These are phyloP conservation scores for Neodiprion fabricii DNA, from an alignment of 1,140 invertebrate species.

Conservation along the genomic window DNA sequence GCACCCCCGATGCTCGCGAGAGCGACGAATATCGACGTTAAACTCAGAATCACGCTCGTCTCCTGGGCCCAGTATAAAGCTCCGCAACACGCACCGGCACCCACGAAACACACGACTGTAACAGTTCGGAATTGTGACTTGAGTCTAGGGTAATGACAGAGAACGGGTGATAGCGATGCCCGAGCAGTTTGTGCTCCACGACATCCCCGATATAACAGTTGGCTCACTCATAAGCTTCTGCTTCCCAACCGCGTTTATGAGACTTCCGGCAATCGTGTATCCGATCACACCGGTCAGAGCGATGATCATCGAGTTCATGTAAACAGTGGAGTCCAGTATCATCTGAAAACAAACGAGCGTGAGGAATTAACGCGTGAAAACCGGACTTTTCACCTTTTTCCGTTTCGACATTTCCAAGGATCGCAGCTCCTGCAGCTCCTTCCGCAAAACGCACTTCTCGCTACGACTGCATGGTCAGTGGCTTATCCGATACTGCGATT, in stretches of 20 bases:
- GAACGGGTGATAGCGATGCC: not conserved
- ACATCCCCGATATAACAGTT: not conserved
- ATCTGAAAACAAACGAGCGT: slow-evolving; percentile 31
- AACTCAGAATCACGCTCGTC: slow-evolving; percentile 44
- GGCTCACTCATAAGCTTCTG: slow-evolving; percentile 49
- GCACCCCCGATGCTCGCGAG: slow-evolving; percentile 52
- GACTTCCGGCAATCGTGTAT: slow-evolving; percentile 50
- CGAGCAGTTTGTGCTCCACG: not conserved
- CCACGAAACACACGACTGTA: slow-evolving; percentile 48
- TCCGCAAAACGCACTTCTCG: not conserved
- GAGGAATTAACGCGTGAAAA: not conserved
- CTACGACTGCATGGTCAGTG: no score
- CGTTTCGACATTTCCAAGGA: no score
- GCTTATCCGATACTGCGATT: no score
- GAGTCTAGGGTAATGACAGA: not conserved
- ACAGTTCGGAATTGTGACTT: slow-evolving; percentile 70
- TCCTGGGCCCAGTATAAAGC: slow-evolving; percentile 48
- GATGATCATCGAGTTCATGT: slow-evolving; percentile 57
- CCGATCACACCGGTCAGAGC: slow-evolving; percentile 53
- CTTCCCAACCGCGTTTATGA: slow-evolving; percentile 56
- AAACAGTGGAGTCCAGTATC: slow-evolving; percentile 47
- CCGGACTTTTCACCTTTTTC: no score
- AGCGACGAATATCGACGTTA: slow-evolving; percentile 51
- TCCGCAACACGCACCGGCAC: slow-evolving; percentile 46
- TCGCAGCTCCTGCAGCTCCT: not conserved